A percentile compares a stretch with the other conserved stretches of the same genome.
These are phyloP conservation scores for Parauchenoglanis punctatus DNA, from an alignment of 2,797 vertebrate genomes.

Conservation along the genomic window DNA sequence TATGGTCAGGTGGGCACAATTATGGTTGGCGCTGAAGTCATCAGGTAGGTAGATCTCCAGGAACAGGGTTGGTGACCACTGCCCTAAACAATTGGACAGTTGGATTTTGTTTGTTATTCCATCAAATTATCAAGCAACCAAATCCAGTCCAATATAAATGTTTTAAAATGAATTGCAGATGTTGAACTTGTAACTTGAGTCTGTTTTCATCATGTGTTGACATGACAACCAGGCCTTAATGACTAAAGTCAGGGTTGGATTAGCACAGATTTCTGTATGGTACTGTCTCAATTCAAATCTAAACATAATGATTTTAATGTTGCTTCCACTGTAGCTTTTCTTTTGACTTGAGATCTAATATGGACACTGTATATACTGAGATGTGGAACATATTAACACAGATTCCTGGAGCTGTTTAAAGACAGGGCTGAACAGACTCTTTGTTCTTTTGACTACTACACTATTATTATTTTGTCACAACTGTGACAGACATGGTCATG, in stretches of 20 bases:
- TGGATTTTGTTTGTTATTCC: background rate
- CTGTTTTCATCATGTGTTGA: background rate
- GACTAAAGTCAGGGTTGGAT: background rate
- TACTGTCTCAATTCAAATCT: background rate
- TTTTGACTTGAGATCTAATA: constrained; percentile 4
- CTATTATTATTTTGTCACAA: constrained; percentile 44
- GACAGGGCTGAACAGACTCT: constrained; percentile 15
- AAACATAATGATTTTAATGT: background rate
- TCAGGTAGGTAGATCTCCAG: too few relatives aligned
- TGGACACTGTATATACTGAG: background rate
- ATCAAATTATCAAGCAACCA: background rate
- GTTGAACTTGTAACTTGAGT: background rate
- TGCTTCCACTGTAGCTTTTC: background rate
- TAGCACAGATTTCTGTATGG: background rate
- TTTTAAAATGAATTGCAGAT: background rate
- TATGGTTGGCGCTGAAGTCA: too few relatives aligned
- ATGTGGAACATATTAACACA: background rate
- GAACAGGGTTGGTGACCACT: too few relatives aligned
- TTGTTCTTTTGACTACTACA: constrained; percentile 22
- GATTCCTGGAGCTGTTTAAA: constrained; percentile 1
- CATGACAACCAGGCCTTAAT: background rate
- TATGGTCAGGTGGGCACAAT: too few relatives aligned
- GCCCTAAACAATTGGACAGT: background rate
- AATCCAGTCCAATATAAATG: background rate
- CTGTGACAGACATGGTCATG: constrained; percentile 3